Base-by-base conservation (phyloP, 2,797 vertebrate species). In the Lacerta bilineata region DNA sequence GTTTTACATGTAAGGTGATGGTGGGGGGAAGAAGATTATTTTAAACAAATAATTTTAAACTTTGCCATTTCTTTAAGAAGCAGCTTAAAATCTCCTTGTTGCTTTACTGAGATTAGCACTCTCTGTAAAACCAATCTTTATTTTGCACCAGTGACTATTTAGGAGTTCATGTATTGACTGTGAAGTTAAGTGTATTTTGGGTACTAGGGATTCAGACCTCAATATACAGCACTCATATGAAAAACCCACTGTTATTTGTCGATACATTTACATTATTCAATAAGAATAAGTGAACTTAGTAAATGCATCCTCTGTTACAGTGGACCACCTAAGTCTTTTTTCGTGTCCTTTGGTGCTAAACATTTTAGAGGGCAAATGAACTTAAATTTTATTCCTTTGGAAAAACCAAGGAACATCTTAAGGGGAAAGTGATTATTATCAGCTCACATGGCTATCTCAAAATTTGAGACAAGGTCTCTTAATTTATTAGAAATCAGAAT, bases 1-100 rank as follows among this genome's bases (percentile, higher is more conserved):
- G 0, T 86, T 91, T 74, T 90, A 79, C 72, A 87, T 91, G 84
- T 94, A 89, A 92, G 92, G 66, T 84, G 79, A 27, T 2, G 76
- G 91, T 46, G 11, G 15, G 27, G 27, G 72, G 90, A 89, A 91
- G 50, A 66, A 41, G 88, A 69, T 87, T 87, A 23, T 64, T 89
- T 64, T 64, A 39, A 74, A 74, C 11, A 33, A 72, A 33, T 33
- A 33, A 33, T 33, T 33, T 33, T 33, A 33, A 83, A 89, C 86
- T 23, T 69, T 94, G 5, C 90, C 18, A 71, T 74, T 55, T 74
- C 79, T 88, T 85, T 36, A 3, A 90, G 86, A 87, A 76, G 3
- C 85, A 2, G 13, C 27, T 92, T 83, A 88, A 86, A 33, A 41
- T 88, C 69, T 90, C 4, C 80, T 13, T 15, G 59, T 6, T 27